Evolutionary conservation across 53 echinoderm and acorn worm genomes (phyloP), one percentile per base, ranked within the genome.

Genomic region (Zoroaster sp.): DNA sequence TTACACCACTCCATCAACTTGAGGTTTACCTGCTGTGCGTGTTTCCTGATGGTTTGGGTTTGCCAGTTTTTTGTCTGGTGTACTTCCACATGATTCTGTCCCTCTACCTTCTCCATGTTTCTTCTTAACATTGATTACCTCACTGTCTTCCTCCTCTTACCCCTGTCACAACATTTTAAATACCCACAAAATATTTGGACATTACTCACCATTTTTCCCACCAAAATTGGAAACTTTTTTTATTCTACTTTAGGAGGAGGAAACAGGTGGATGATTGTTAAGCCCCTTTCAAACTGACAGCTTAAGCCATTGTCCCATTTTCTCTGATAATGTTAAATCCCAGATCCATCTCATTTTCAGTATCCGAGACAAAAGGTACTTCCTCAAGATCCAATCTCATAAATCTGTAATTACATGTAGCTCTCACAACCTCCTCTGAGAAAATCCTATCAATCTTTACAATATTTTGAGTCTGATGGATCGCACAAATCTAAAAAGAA

Each of bases 1-100:
- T 78, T 63, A 37, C 59, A 20, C 35, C 8, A 4, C 39, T 78
- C 59, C 78, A 21, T 55, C 55, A 36, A 9, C 32, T 10, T 53
- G 78, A 78, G 78, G 59, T 51, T 23, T 36, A 17, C 40, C 78
- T 59, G 38, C 78, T 59, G 78, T 78, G 78, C 35, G 33, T 59
- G 35, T 25, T 47, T 45, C 32, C 30, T 21, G 18, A 73, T 39
- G 18, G 15, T 40, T n/a, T 17, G 18, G n/a, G 21, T 2, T 37
- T 20, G 40, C 41, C 5, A 21, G 37, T 73, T 21, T 73, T 73
- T n/a, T 21, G 23, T 11, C 23, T n/a, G 21, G 39, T 38, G 0
- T 31, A 5, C 17, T 70, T 69, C 15, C 15, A 23, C 32, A 3
- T 17, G 70, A 70, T 28, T 18, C 36, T 37, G 36, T 15, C 10